These are phyloP conservation scores for Neodontobutis hainanensis DNA, from an alignment of 2,113 vertebrate species.

Conservation along the genomic window DNA sequence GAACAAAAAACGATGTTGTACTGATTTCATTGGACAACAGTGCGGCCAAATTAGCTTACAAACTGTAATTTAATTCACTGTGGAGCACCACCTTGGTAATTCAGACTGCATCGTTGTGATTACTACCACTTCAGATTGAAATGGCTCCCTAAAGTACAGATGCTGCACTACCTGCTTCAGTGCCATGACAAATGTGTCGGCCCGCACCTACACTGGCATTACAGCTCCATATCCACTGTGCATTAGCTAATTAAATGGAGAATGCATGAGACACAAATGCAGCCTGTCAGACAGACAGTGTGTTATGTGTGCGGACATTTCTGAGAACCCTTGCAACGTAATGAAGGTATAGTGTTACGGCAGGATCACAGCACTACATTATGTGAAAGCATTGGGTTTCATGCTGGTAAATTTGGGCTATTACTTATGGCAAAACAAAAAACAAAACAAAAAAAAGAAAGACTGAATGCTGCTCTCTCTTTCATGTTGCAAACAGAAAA, in stretches of 20 bases:
- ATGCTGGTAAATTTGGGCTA: conserved; percentile 6
- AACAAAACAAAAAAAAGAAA: neutral
- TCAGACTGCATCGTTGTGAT: conserved; percentile 60
- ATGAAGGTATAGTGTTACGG: conserved; percentile 9
- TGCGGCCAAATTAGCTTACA: conserved; percentile 49
- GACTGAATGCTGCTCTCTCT: neutral
- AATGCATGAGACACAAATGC: conserved; percentile 8
- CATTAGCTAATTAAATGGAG: conserved; percentile 36
- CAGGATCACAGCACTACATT: conserved; percentile 26
- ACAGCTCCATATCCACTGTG: neutral
- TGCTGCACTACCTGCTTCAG: conserved; percentile 43
- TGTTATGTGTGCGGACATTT: neutral
- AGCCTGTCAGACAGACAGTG: neutral
- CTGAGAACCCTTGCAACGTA: conserved; percentile 7
- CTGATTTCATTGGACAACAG: conserved; percentile 56
- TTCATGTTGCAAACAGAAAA: neutral
- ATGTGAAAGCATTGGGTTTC: conserved; percentile 12
- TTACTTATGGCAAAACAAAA: conserved; percentile 7
- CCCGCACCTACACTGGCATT: conserved; percentile 32
- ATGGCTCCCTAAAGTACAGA: conserved; percentile 53
- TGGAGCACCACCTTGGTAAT: conserved; percentile 58
- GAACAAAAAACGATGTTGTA: conserved; percentile 19
- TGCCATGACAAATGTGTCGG: conserved; percentile 40
- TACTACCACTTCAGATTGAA: conserved; percentile 62
- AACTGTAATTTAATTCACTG: conserved; percentile 61